These are phyloP conservation scores for Catonia carolina DNA, from an alignment of 2,888 invertebrate species.

Conservation along the genomic window DNA sequence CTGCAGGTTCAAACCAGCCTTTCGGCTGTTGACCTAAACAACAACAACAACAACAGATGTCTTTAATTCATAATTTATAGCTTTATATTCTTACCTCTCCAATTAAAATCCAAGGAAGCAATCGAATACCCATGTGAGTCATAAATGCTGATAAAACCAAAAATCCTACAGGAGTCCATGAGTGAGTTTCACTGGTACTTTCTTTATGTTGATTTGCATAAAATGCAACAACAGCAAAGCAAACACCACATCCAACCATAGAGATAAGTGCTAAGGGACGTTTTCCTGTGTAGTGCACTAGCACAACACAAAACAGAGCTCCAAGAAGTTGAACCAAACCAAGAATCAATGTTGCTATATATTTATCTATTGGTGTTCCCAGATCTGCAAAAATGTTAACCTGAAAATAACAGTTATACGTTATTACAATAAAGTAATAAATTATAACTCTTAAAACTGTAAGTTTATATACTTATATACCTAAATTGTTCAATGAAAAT, in stretches of 20 bases:
- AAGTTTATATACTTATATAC: background rate
- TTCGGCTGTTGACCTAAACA: too few relatives aligned
- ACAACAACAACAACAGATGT: too few relatives aligned
- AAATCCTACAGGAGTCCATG: constrained; percentile 62
- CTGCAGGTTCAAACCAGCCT: too few relatives aligned
- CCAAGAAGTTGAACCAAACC: constrained; percentile 62
- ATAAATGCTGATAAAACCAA: constrained; percentile 61
- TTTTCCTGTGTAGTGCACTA: constrained; percentile 68
- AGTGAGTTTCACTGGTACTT: constrained; percentile 29
- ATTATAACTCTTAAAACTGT: background rate
- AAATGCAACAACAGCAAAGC: constrained; percentile 54
- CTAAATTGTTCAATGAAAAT: too few relatives aligned
- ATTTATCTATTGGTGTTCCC: constrained; percentile 66
- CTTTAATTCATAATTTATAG: too few relatives aligned
- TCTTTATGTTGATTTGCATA: constrained; percentile 44
- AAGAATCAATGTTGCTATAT: constrained; percentile 64
- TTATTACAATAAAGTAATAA: too few relatives aligned
- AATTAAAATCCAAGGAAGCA: constrained; percentile 72
- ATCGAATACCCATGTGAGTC: constrained; percentile 60
- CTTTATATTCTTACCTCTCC: constrained; percentile 74
- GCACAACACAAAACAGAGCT: constrained; percentile 55
- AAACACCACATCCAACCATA: constrained; percentile 52
- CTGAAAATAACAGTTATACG: constrained; percentile 18
- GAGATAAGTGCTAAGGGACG: constrained; percentile 43
- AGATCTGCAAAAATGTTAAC: constrained; percentile 65